Conservation (phyloP, 2,888 invertebrate species). For the Allophyes oxyacanthae region DNA sequence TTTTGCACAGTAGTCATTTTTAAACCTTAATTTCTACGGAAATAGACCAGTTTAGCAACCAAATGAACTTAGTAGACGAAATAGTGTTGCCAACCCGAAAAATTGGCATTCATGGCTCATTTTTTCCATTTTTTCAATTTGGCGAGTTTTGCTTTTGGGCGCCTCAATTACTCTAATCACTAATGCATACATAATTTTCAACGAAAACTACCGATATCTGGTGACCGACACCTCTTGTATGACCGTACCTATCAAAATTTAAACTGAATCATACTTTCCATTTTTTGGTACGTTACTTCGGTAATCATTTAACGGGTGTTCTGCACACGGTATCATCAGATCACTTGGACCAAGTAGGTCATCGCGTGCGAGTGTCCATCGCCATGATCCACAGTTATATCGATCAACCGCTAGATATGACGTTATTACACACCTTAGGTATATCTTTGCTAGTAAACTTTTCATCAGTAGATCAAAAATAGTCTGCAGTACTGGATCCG, state of each 20-base stretch:
- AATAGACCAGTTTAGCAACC: too few species aligned
- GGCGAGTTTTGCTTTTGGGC: too few species aligned
- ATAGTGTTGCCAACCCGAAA: too few species aligned
- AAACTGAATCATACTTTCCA: slow-evolving; percentile 35
- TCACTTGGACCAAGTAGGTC: slow-evolving; percentile 46
- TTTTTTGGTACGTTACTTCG: slow-evolving; percentile 55
- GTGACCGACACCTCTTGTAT: not conserved
- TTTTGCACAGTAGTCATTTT: too few species aligned
- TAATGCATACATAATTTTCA: too few species aligned
- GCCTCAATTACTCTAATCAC: too few species aligned
- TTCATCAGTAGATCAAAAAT: too few species aligned
- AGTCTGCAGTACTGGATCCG: too few species aligned
- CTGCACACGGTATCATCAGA: slow-evolving; percentile 42
- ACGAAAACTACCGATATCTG: not conserved
- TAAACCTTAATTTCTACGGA: too few species aligned
- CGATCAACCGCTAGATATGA: slow-evolving; percentile 43
- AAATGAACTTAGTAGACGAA: too few species aligned
- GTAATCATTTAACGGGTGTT: slow-evolving; percentile 59
- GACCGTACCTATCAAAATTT: slow-evolving; percentile 8
- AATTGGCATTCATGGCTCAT: too few species aligned
- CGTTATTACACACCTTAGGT: slow-evolving; percentile 34
- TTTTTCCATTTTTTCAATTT: too few species aligned
- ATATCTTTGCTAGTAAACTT: not conserved
- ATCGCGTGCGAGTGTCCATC: slow-evolving; percentile 27
- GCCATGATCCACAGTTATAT: slow-evolving; percentile 50